A percentile compares a stretch with the other conserved stretches of the same genome.
phyloP scores from a whole-genome alignment of 2,888 invertebrate genomes.

The Troilus luridus region DNA sequence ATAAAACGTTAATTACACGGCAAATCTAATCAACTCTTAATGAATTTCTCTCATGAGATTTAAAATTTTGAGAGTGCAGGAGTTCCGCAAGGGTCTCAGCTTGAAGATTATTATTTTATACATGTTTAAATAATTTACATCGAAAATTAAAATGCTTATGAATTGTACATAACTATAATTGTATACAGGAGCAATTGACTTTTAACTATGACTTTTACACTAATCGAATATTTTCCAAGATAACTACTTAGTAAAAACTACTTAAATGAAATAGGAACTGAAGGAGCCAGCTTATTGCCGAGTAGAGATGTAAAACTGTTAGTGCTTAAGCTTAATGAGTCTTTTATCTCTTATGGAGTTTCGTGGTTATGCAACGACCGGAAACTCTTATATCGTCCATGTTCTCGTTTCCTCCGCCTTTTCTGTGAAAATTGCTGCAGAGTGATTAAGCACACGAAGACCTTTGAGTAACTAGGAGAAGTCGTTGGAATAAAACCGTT shows the following conservation, averaged over 20 bases:
- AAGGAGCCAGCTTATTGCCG: not conserved
- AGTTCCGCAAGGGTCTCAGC: no score
- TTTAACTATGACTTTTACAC: no score
- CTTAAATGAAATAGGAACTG: not conserved
- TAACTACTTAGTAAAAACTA: no score
- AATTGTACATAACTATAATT: not conserved
- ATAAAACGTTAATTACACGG: no score
- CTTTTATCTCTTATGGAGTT: not conserved
- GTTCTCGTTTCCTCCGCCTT: not conserved
- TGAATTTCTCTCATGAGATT: no score
- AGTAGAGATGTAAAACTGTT: not conserved
- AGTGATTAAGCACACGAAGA: not conserved
- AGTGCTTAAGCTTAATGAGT: not conserved
- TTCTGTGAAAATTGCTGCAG: not conserved
- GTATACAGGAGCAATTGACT: no score
- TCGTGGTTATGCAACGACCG: not conserved
- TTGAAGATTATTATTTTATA: no score
- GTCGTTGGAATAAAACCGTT: not conserved
- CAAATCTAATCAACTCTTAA: no score
- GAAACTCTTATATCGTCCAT: constrained; percentile 4
- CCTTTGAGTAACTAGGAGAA: not conserved
- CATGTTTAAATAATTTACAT: no score
- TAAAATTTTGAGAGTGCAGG: no score
- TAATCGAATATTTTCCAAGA: no score
- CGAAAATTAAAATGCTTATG: not conserved